A percentile compares a stretch with the other conserved stretches of the same genome.
Conservation (phyloP, 2,797 vertebrate species). For the Rhinoraja longicauda region DNA sequence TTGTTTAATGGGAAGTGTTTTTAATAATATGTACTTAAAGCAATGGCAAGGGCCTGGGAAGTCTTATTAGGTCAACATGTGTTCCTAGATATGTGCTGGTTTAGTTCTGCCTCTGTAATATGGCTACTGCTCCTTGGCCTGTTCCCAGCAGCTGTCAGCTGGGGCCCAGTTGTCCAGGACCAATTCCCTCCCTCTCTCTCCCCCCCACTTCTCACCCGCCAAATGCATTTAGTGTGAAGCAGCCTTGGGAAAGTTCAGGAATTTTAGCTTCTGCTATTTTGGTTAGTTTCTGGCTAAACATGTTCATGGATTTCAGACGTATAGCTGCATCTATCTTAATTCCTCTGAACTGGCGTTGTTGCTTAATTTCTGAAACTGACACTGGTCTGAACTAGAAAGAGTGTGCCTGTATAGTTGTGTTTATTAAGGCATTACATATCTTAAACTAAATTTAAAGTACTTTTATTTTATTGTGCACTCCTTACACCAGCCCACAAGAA, state of each 20-base stretch:
- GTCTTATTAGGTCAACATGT: slow-evolving; percentile 10
- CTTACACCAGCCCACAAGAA: not conserved
- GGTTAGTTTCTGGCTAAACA: not conserved
- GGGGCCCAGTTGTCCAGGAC: not conserved
- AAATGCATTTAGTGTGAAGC: not conserved
- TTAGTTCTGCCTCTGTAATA: not conserved
- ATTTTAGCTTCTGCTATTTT: not conserved
- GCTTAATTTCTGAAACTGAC: not conserved
- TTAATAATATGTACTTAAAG: not conserved
- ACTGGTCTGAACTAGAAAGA: not conserved
- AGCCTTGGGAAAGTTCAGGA: slow-evolving; percentile 8
- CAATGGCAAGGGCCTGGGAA: not conserved
- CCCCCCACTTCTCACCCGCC: not conserved
- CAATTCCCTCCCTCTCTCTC: not conserved
- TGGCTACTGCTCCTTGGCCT: not conserved
- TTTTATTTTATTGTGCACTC: not conserved
- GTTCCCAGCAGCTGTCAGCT: slow-evolving; percentile 1
- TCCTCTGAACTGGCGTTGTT: not conserved
- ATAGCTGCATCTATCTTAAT: not conserved
- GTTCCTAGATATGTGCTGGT: not conserved
- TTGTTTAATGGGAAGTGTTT: slow-evolving; percentile 22
- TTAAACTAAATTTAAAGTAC: not conserved
- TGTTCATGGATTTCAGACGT: not conserved
- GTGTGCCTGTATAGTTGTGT: not conserved
- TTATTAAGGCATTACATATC: not conserved